Conservation (phyloP, 2,797 vertebrate genomes). For the Tarsius wallacei region DNA sequence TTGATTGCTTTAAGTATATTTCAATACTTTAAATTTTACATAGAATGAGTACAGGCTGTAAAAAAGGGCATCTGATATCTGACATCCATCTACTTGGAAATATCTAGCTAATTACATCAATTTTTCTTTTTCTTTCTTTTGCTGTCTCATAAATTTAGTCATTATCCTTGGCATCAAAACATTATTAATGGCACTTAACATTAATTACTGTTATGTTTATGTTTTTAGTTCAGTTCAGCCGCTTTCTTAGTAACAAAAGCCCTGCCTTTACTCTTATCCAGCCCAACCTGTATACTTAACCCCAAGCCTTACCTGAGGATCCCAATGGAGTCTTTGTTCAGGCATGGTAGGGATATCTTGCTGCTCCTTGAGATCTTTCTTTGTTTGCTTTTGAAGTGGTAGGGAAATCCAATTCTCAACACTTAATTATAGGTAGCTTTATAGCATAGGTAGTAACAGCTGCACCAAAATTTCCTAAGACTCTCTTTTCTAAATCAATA, state of each 20-base stretch:
- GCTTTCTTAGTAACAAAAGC: background rate
- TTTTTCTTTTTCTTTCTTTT: background rate
- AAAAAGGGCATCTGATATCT: constrained; percentile 18
- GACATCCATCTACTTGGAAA: background rate
- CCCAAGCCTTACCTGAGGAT: background rate
- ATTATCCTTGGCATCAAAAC: constrained; percentile 20
- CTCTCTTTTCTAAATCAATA: constrained; percentile 14
- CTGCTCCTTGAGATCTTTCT: background rate
- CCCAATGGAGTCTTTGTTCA: background rate
- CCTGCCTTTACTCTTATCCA: background rate
- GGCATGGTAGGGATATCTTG: background rate
- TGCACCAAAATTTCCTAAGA: background rate
- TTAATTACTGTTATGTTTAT: background rate
- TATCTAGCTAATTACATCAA: background rate
- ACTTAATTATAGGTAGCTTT: constrained; percentile 8
- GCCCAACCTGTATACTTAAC: constrained; percentile 20
- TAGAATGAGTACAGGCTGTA: background rate
- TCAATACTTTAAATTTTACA: constrained; percentile 16
- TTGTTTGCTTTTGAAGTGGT: background rate
- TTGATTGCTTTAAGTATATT: constrained; percentile 42
- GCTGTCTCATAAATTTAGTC: background rate
- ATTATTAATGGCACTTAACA: background rate
- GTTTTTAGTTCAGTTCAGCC: constrained; percentile 28
- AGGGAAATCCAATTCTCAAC: constrained; percentile 39
- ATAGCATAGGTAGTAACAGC: background rate